Evolutionary conservation across 2,797 vertebrate species (phyloP), one percentile per base, ranked within the genome.

Genomic region (Ptychadena robeensis): DNA sequence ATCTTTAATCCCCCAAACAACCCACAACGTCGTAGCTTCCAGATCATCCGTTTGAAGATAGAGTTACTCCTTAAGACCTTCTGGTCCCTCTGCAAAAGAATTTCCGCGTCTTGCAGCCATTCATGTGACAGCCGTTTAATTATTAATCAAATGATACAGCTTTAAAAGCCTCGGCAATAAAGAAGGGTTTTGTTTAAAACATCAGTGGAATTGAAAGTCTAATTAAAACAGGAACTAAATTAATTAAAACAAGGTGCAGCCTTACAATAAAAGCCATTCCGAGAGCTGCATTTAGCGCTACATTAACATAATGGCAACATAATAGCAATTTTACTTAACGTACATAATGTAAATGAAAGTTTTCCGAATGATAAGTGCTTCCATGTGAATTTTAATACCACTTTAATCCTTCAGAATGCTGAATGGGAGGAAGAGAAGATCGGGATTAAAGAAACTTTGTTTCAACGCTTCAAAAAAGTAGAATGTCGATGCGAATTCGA

Each of bases 321-420:
- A 75, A 79, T n/a, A 59, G 22, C 22, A 61, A 75, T 76, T 90
- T 87, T 76, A 82, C 86, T 85, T 38, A 79, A 38, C 44, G 63
- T 79, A 80, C 57, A 53, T 65, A 83, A 83, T 0, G 75, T 53
- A 80, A n/a, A 76, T 32, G 59, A 70, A 78, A 87, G 68, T 2
- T 57, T 77, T 72, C n/a, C 82, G 81, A 84, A 80, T 1, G 44
- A 53, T 0, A 59, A 72, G 0, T 2, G 63, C 11, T 73, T n/a
- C 79, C 37, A 78, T 0, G 73, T 66, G 53, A 86, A 86, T 73
- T 79, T 83, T 61, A 88, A 86, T 86, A 79, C 61, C 12, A 48
- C 40, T 72, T 40, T 32, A 82, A 63, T 85, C 66, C 63, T 57
- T 34, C 15, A 59, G 31, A 27, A 86, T 85, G 86, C 85, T 74